These are phyloP conservation scores for Buteo buteo DNA, from an alignment of 2,113 vertebrate species.

Conservation along the genomic window DNA sequence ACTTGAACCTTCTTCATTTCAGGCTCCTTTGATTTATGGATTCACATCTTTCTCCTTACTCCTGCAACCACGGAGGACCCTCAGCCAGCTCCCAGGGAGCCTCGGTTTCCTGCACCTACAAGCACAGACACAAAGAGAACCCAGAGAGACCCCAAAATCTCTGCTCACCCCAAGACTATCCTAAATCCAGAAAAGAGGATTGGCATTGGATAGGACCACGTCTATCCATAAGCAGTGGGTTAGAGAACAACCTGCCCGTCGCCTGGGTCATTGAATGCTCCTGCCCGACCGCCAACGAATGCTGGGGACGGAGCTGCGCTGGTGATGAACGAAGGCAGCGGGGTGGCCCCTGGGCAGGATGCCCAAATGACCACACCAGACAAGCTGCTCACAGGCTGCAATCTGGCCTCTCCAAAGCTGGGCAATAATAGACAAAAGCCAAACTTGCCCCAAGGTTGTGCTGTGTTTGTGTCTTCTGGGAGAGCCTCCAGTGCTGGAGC, in stretches of 20 bases:
- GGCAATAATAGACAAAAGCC: not conserved
- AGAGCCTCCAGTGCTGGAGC: not conserved
- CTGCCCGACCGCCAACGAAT: not conserved
- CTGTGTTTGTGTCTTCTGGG: not conserved
- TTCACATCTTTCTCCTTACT: not conserved
- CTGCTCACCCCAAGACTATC: not conserved
- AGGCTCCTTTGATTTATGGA: not conserved
- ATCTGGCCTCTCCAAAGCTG: not conserved
- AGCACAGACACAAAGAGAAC: not conserved
- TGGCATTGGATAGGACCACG: accelerated
- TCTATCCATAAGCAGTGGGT: not conserved
- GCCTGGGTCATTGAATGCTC: not conserved
- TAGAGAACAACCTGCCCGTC: not conserved
- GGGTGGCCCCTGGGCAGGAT: not conserved
- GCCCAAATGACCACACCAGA: not conserved
- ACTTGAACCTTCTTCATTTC: not conserved
- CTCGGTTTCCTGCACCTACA: not conserved
- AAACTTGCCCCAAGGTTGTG: not conserved
- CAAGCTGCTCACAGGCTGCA: not conserved
- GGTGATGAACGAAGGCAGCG: accelerated
- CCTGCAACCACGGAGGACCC: accelerated
- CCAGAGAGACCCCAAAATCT: not conserved
- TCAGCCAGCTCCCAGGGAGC: not conserved
- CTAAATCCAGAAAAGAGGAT: not conserved
- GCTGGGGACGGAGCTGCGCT: not conserved